These are phyloP conservation scores for Eulimnadia texana DNA, from an alignment of 1,140 invertebrate genomes.

Conservation along the genomic window DNA sequence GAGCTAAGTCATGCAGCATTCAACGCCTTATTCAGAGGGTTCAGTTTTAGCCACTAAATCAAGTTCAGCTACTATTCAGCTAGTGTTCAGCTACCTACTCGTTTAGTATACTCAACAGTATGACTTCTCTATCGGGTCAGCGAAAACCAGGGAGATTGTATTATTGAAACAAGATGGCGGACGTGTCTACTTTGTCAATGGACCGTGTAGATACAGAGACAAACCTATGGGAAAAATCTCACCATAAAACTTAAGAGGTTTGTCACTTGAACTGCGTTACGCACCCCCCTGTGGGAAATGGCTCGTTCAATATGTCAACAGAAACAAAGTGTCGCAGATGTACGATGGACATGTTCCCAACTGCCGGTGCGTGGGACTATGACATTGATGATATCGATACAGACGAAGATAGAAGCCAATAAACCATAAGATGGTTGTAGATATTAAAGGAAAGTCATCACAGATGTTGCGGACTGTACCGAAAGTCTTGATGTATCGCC, in stretches of 20 bases:
- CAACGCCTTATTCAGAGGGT: no score
- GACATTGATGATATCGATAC: not conserved
- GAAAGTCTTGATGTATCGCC: no score
- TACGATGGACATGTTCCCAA: not conserved
- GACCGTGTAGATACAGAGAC: not conserved
- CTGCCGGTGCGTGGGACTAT: not conserved
- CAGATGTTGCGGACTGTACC: not conserved
- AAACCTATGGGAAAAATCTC: not conserved
- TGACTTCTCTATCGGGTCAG: not conserved
- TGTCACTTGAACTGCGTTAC: not conserved
- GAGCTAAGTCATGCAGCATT: no score
- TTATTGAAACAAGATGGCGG: not conserved
- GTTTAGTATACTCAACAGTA: not conserved
- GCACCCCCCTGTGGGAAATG: not conserved
- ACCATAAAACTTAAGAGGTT: not conserved
- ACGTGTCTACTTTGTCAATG: not conserved
- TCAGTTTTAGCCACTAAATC: no score
- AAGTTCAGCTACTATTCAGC: no score
- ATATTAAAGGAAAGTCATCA: not conserved
- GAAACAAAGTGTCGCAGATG: not conserved
- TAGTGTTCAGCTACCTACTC: no score
- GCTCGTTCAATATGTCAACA: not conserved
- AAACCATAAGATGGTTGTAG: not conserved
- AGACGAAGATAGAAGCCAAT: not conserved
- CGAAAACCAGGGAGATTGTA: not conserved